Evolutionary conservation across 2,113 vertebrate genomes (phyloP), one percentile per base, ranked within the genome.

Genomic region (Channa maculata): DNA sequence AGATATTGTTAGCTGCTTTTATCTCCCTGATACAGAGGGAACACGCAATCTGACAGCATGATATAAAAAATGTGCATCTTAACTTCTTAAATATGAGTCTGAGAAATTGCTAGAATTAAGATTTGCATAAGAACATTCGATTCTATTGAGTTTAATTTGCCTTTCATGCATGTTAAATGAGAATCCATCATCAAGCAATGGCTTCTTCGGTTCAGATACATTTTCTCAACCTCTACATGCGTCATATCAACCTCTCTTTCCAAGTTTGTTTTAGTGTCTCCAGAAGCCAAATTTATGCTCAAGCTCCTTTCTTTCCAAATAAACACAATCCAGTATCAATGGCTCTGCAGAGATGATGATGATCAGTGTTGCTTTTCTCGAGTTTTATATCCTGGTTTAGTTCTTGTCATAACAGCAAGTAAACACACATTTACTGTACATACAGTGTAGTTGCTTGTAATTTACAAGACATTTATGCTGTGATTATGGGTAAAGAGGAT

Each of bases 351-450:
- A 64, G 33, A 12, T 7, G 44, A 34, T 12, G 48, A n/a, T 45
- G 46, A 6, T 48, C 4, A 14, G n/a, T 10, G 0, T 9, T 34
- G 33, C 4, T n/a, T 38, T n/a, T 48, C 52, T 61, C 15, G 34
- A 38, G 11, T 38, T 60, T 66, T 52, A 60, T 8, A 39, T 9
- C 14, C 24, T 44, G 0, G 1, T 13, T 59, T 9, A 13, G 12
- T 12, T 74, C 52, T 50, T 5, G 0, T 62, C 57, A n/a, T 68
- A 10, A 62, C 48, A 62, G 57, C 65, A 63, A 36, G n/a, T 6
- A 44, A 41, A 59, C 49, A 33, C 7, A 41, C 48, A 34, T 11
- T 57, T 14, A 9, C n/a, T 68, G 48, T 8, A 8, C 5, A 1
- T 45, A n/a, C 24, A 14, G 33, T 9, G 24, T 4, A 24, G 0